Evolutionary conservation across 2,113 vertebrate genomes (phyloP), one percentile per base, ranked within the genome.

Genomic region (Scopus umbretta): DNA sequence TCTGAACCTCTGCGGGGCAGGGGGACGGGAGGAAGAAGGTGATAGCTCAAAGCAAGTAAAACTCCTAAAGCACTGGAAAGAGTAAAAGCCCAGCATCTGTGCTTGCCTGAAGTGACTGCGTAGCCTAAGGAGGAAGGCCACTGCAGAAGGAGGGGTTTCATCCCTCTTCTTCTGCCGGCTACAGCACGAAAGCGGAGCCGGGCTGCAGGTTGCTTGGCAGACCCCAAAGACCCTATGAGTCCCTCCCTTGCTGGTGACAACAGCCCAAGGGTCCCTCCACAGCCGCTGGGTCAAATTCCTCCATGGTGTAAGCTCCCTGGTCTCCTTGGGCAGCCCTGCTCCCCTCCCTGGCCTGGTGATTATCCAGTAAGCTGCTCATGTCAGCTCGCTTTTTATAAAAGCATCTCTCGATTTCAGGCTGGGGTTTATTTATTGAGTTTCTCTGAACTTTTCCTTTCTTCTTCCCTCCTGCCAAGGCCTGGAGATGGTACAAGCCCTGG

Each of bases 401-500:
- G 40, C 78, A 85, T 50, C 50, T 79, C 55, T 55, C 74, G 61
- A 81, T 79, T 91, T 94, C 84, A 86, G 76, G 49, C 53, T 8
- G 12, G 38, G 40, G 9, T 49, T 82, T 92, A 62, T 90, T 95
- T 94, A 6, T 53, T 34, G 83, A 90, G 75, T 94, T 96, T 91
- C 80, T 72, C 73, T 49, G 21, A 65, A 79, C 59, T 90, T 93
- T 94, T 95, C 84, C 86, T 95, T 80, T 97, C 84, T 65, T 38
- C 15, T 50, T 61, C 50, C 53, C 43, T 93, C 65, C 74, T 74
- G 25, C 56, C 62, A 80, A 86, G 43, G 56, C 43, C 36, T 9
- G 3, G 65, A 80, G 66, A 53, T 76, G 85, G 78, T 66, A 32
- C 52, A 70, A 88, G 50, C 78, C 81, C 32, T 70, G 53, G n/a